Percentiles rank a stretch among this genome's conserved stretches.
phyloP scores from a whole-genome alignment of 2,797 vertebrate species.

The Schizothorax lantsangensis region DNA sequence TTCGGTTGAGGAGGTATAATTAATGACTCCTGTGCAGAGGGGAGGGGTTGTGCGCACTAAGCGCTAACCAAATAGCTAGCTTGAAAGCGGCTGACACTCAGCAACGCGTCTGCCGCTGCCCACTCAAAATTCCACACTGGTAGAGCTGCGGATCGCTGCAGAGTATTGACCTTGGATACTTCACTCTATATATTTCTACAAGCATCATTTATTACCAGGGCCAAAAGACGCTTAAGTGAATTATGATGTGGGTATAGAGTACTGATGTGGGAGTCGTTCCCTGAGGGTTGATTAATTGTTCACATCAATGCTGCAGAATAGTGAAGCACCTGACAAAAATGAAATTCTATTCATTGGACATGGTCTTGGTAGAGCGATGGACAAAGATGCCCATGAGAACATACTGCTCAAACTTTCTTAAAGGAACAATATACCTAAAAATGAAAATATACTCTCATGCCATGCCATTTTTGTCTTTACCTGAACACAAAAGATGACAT shows the following conservation, averaged over 20 bases:
- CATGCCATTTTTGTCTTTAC: neutral
- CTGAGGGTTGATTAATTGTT: conserved; percentile 26
- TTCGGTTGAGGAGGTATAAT: conserved; percentile 55
- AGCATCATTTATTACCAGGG: conserved; percentile 26
- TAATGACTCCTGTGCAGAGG: conserved; percentile 46
- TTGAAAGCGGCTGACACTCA: conserved; percentile 29
- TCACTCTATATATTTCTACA: conserved; percentile 37
- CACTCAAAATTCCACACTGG: conserved; percentile 40
- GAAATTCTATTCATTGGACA: conserved; percentile 1
- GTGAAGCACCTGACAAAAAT: neutral
- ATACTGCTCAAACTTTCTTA: neutral
- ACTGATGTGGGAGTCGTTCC: conserved; percentile 23
- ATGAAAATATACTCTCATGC: neutral
- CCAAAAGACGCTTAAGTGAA: neutral
- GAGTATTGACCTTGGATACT: conserved; percentile 43
- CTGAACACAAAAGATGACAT: neutral
- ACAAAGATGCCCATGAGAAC: conserved; percentile 3
- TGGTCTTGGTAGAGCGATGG: neutral
- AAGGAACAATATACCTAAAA: neutral
- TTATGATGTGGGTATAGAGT: neutral
- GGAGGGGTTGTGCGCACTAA: conserved; percentile 16
- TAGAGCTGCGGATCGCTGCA: conserved; percentile 33
- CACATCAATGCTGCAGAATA: neutral
- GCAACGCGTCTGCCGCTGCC: neutral
- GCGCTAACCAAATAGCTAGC: conserved; percentile 30